Conservation (phyloP, 2,113 vertebrate species). For the Cygnus buccinator region DNA sequence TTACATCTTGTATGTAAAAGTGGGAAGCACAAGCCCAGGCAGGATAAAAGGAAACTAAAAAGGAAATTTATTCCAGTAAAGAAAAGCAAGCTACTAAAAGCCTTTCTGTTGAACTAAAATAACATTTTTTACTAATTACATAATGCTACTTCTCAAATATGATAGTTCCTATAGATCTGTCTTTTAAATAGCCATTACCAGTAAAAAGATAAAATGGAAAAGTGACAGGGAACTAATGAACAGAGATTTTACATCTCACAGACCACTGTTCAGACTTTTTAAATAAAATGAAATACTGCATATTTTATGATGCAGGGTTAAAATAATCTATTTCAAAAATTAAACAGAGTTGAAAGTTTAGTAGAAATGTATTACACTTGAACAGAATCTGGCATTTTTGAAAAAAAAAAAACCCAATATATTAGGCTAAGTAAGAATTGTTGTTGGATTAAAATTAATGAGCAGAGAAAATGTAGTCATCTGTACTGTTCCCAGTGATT, state of each 20-base stretch:
- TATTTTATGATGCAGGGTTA: slow-evolving; percentile 31
- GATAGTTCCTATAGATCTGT: background rate
- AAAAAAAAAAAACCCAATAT: slow-evolving; percentile 5
- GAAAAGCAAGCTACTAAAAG: background rate
- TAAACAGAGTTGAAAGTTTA: slow-evolving; percentile 12
- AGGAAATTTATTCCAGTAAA: background rate
- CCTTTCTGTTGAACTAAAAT: background rate
- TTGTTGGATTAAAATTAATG: slow-evolving; percentile 46
- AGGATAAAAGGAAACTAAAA: background rate
- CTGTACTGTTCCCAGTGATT: background rate
- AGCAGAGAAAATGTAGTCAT: slow-evolving; percentile 15
- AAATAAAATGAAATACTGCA: slow-evolving; percentile 33
- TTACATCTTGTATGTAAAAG: background rate
- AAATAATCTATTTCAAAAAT: slow-evolving; percentile 43
- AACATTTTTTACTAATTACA: background rate
- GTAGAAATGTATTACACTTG: slow-evolving; percentile 10
- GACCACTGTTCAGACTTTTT: background rate
- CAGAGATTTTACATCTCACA: background rate
- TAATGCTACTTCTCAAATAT: background rate
- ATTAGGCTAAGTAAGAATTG: background rate
- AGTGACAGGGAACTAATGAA: background rate
- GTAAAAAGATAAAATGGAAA: slow-evolving; percentile 21
- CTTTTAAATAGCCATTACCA: slow-evolving; percentile 30
- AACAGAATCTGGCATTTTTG: slow-evolving; percentile 2
- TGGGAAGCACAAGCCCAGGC: background rate